Evolutionary conservation across 2,113 vertebrate genomes (phyloP), one percentile per base, ranked within the genome.

Genomic region (Ivindomyrus marchei): DNA sequence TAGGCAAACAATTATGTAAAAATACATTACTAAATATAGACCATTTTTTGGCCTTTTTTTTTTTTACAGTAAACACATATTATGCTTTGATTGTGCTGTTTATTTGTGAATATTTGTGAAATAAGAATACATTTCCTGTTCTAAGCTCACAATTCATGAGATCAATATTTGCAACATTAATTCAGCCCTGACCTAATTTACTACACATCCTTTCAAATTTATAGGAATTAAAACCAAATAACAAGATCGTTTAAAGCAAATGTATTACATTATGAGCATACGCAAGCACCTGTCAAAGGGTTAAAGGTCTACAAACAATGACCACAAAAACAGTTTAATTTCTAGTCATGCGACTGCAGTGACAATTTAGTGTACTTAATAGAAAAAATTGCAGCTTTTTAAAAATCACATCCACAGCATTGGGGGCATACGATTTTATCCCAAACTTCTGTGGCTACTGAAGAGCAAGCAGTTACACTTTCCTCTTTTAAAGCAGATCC

Each of bases 271-370:
- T 94, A 94, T 95, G 93, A 94, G 95, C 95, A 94, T 94, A 95
- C 93, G 95, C 94, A 93, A 95, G 95, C 94, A 93, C 94, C 94
- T 94, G 94, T 92, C 93, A 95, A 88, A 92, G 94, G 94, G 91
- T 90, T 94, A 93, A 91, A 93, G 93, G 93, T 95, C 93, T 95
- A 95, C 93, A 91, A 94, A 96, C 95, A 94, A 94, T 94, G 95
- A 96, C 93, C 95, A 96, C 95, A 89, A 95, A 91, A 95, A 96
- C 94, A 92, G 93, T 92, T 94, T 93, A 92, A 92, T 95, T 95
- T 92, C 91, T 88, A 95, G 94, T 96, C 96, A 96, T 96, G 95
- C 95, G 94, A 94, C 94, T 93, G 95, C 94, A 92, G 94, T 95
- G 95, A 95, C 94, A 95, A 94, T 46, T 95, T 93, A 92, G 93